These are phyloP conservation scores for Idaea aversata DNA, from an alignment of 2,888 invertebrate genomes.

Conservation along the genomic window DNA sequence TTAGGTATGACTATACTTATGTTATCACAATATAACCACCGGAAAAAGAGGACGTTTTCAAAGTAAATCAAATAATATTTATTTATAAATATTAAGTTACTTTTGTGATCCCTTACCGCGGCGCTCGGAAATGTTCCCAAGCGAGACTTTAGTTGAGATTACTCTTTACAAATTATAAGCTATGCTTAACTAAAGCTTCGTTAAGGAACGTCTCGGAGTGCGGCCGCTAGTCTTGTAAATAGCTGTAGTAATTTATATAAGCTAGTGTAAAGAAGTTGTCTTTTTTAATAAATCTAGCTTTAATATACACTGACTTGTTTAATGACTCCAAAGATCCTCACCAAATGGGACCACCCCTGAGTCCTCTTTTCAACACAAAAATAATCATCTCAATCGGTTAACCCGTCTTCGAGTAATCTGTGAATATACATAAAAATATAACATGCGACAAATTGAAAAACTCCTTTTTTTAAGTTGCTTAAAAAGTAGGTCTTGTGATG, in stretches of 20 bases:
- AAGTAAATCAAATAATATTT: neutral
- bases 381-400: too few relatives aligned
- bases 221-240: slow-evolving; percentile 34
- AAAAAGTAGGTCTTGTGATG: too few relatives aligned
- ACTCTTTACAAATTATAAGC: too few relatives aligned
- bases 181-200: neutral
- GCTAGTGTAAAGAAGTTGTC: slow-evolving; percentile 40
- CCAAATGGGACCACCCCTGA: too few relatives aligned
- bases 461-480: too few relatives aligned
- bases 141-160: neutral
- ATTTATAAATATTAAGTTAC: neutral
- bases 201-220: slow-evolving; percentile 2
- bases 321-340: neutral
- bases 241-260: slow-evolving; percentile 32
- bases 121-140: neutral
- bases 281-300: slow-evolving; percentile 30
- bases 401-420: too few relatives aligned
- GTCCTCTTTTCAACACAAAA: too few relatives aligned
- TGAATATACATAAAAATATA: neutral
- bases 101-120: neutral
- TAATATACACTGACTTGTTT: slow-evolving; percentile 30
- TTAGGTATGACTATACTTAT: neutral
- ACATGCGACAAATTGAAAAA: neutral
- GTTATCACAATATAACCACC: neutral
- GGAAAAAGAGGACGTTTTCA: neutral